Conservation (phyloP, 1,140 invertebrate species). For the Calephelis virginiensis region DNA sequence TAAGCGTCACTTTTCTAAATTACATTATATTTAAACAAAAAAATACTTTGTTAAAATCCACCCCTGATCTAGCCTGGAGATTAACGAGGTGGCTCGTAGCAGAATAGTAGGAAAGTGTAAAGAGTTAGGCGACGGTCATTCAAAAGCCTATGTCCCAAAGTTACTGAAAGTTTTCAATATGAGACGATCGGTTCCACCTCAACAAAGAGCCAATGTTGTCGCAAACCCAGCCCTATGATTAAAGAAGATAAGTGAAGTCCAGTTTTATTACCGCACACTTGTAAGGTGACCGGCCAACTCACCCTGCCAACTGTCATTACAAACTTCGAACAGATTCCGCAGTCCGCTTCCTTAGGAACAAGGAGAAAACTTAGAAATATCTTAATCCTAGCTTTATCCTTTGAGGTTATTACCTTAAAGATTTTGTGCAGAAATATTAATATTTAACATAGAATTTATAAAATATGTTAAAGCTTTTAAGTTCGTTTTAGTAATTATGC, state of each 20-base stretch:
- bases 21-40: no score
- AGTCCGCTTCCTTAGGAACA: conserved; percentile 17
- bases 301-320: conserved; percentile 34
- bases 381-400: conserved; percentile 3
- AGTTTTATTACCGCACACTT: conserved; percentile 36
- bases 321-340: conserved; percentile 28
- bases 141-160: not conserved
- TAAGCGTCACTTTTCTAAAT: no score
- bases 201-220: conserved; percentile 32
- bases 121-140: no score
- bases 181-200: conserved; percentile 8
- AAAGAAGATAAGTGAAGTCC: conserved; percentile 38
- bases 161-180: conserved; percentile 21
- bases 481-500: no score
- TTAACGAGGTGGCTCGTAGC: no score
- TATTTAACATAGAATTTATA: not conserved
- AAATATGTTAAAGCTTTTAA: no score
- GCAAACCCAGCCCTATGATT: conserved; percentile 26
- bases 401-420: not conserved
- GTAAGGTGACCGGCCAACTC: conserved; percentile 24
- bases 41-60: no score
- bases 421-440: not conserved
- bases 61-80: no score
- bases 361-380: conserved; percentile 15
- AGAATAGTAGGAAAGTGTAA: no score